phyloP scores from a whole-genome alignment of 2,888 invertebrate species.

The Phalera bucephala region DNA sequence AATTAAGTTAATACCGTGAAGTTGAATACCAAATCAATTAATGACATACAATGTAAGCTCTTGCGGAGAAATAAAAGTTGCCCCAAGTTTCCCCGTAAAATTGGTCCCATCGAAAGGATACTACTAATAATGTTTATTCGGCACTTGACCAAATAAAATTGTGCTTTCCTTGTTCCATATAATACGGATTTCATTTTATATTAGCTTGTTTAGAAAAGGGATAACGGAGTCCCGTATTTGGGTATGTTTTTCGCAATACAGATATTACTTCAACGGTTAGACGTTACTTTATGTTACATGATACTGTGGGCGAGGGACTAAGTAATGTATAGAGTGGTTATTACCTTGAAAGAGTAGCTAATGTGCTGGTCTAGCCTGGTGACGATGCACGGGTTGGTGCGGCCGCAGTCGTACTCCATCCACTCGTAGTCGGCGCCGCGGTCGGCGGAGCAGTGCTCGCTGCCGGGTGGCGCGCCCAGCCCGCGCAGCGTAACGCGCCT shows the following conservation, averaged over 20 bases:
- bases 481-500: constrained; percentile 84
- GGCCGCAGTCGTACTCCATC: constrained; percentile 93
- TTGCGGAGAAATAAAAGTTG: constrained; percentile 1
- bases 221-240: constrained; percentile 1
- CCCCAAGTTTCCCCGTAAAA: background rate
- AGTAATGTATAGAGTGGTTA: constrained; percentile 4
- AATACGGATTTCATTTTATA: background rate
- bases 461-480: constrained; percentile 76
- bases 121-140: background rate
- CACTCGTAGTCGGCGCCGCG: constrained; percentile 84
- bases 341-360: constrained; percentile 92
- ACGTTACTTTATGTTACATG: no score
- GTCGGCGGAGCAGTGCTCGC: constrained; percentile 56
- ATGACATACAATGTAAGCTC: constrained; percentile 12
- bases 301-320: no score
- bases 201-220: background rate
- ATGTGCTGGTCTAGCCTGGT: constrained; percentile 93
- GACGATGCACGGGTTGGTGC: constrained; percentile 94
- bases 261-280: background rate
- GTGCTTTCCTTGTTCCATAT: background rate
- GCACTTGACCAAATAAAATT: constrained; percentile 3
- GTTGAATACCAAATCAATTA: constrained; percentile 16
- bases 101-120: background rate
- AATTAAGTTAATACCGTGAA: constrained; percentile 42
- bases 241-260: background rate